Conservation (phyloP, 2,888 invertebrate genomes). For the Phaedon cochleariae region DNA sequence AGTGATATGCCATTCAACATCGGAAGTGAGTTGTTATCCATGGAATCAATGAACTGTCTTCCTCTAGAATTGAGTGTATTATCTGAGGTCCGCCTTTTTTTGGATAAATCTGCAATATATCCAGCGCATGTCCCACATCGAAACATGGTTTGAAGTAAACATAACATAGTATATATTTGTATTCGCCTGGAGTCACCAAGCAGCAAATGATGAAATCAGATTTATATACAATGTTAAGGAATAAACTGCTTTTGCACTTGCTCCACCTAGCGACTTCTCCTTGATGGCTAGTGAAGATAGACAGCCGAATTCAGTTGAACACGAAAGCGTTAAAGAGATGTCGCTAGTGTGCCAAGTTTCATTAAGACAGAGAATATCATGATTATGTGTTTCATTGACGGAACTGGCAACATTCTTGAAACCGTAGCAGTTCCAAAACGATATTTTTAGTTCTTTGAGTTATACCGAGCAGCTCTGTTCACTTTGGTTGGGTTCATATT, state of each 20-base stretch:
- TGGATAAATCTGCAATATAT: background rate
- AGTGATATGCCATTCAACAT: background rate
- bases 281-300: background rate
- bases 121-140: background rate
- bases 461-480: background rate
- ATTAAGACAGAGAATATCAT: background rate
- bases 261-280: constrained; percentile 8
- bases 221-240: background rate
- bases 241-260: background rate
- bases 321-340: background rate
- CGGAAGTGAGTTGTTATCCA: constrained; percentile 4
- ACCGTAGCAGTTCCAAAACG: no score
- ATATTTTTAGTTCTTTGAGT: background rate
- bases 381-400: background rate
- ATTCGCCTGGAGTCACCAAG: background rate
- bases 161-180: background rate
- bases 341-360: background rate
- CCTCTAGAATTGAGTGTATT: background rate
- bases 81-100: background rate
- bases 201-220: background rate
- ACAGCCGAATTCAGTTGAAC: background rate
- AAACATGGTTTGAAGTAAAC: background rate
- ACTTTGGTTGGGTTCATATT: no score
- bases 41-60: constrained; percentile 2
- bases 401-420: background rate